These are phyloP conservation scores for Plectropomus leopardus DNA, from an alignment of 2,113 vertebrate genomes.

Conservation along the genomic window DNA sequence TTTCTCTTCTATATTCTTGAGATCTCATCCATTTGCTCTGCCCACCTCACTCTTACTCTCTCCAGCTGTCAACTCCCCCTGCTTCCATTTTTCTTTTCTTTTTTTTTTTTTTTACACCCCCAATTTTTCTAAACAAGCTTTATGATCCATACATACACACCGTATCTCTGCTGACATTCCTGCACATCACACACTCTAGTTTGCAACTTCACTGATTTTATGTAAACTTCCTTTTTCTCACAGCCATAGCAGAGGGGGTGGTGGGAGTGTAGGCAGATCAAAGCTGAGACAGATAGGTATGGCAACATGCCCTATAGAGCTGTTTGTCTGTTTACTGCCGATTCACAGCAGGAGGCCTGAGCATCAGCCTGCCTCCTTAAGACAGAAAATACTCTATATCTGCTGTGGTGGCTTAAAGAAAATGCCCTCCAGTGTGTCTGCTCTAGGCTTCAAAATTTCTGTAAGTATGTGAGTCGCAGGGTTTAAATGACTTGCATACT, in stretches of 20 bases:
- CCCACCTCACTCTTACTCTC: constrained; percentile 19
- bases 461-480: neutral
- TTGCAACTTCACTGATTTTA: constrained; percentile 67
- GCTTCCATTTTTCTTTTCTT: constrained; percentile 26
- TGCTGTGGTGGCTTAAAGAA: constrained; percentile 25
- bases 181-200: constrained; percentile 73
- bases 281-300: constrained; percentile 61
- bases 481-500: constrained; percentile 1
- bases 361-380: constrained; percentile 6
- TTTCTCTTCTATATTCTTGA: constrained; percentile 48
- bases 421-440: constrained; percentile 26
- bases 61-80: constrained; percentile 1
- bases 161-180: constrained; percentile 84
- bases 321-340: constrained; percentile 56
- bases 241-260: constrained; percentile 36
- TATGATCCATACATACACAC: constrained; percentile 13
- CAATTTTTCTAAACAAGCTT: constrained; percentile 43
- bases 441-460: constrained; percentile 19
- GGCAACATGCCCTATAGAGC: constrained; percentile 57
- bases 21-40: constrained; percentile 43
- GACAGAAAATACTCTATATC: constrained; percentile 45
- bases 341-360: constrained; percentile 48
- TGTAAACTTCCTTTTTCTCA: constrained; percentile 37
- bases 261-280: constrained; percentile 63
- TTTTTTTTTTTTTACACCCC: constrained; percentile 28